Conservation (phyloP, 2,888 invertebrate species). For the Drosophila testacea region DNA sequence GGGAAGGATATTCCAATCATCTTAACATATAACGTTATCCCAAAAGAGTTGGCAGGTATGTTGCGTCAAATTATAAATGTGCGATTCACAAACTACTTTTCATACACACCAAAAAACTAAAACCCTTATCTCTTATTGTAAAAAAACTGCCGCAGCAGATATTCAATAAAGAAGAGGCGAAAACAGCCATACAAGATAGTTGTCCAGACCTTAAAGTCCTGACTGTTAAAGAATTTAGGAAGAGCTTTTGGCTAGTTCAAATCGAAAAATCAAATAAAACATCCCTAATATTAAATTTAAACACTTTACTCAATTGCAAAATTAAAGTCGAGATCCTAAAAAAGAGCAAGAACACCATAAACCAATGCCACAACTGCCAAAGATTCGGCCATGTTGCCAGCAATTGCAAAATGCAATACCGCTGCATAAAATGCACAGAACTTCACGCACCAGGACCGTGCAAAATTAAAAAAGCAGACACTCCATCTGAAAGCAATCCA, state of each 20-base stretch:
- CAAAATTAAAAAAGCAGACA: not conserved
- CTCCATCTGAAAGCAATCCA: not conserved
- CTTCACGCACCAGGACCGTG: constrained; percentile 13
- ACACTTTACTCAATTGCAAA: constrained; percentile 4
- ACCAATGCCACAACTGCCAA: constrained; percentile 25
- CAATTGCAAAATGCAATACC: constrained; percentile 22
- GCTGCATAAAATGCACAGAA: constrained; percentile 18
- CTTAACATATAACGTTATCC: not conserved
- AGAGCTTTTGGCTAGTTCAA: constrained; percentile 10
- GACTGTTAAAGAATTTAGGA: not conserved
- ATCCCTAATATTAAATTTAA: not conserved
- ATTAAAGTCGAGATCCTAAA: not conserved
- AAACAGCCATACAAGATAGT: not conserved
- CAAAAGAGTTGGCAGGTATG: not conserved
- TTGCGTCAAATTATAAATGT: not conserved
- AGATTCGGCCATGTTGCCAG: constrained; percentile 9
- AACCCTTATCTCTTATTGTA: not conserved
- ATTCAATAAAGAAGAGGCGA: not conserved
- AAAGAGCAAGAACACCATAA: not conserved
- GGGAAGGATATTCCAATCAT: not conserved
- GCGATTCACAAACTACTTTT: not conserved
- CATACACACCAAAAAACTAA: not conserved
- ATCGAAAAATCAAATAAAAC: not conserved
- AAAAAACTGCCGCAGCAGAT: not conserved
- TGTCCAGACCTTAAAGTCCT: not conserved